Conservation (phyloP, 2,888 invertebrate genomes). For the Melanotus villosus region DNA sequence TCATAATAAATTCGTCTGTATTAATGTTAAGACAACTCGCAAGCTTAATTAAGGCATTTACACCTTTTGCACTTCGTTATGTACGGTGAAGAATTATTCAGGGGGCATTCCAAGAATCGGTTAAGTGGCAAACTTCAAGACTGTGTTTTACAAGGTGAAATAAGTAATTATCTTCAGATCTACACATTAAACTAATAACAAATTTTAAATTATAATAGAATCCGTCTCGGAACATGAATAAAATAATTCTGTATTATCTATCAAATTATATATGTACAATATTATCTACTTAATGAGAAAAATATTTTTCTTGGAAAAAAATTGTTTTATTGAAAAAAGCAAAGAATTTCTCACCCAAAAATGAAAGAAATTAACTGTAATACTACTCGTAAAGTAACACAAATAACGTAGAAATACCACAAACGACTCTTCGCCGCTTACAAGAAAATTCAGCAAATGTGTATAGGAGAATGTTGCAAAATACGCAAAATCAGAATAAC, state of each 20-base stretch:
- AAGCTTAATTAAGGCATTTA: constrained; percentile 9
- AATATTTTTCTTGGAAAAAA: no score
- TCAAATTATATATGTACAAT: no score
- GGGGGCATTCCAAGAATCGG: constrained; percentile 2
- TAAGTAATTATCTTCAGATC: no score
- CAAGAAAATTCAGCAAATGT: no score
- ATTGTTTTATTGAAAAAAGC: no score
- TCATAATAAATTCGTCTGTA: not conserved
- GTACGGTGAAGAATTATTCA: not conserved
- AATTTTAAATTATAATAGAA: not conserved
- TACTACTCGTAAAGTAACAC: no score
- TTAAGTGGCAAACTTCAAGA: not conserved
- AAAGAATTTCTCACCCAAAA: no score
- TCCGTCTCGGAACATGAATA: not conserved
- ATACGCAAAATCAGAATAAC: not conserved
- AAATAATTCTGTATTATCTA: not conserved
- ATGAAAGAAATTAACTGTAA: no score
- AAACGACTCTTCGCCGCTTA: no score
- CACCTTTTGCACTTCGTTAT: constrained; percentile 10
- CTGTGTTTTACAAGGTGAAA: not conserved
- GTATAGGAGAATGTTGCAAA: not conserved
- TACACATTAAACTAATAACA: not conserved
- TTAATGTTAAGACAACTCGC: not conserved
- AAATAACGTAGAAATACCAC: no score
- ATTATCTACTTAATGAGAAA: no score